Conservation (phyloP, 2,888 invertebrate species). For the Quadroppia sp. region DNA sequence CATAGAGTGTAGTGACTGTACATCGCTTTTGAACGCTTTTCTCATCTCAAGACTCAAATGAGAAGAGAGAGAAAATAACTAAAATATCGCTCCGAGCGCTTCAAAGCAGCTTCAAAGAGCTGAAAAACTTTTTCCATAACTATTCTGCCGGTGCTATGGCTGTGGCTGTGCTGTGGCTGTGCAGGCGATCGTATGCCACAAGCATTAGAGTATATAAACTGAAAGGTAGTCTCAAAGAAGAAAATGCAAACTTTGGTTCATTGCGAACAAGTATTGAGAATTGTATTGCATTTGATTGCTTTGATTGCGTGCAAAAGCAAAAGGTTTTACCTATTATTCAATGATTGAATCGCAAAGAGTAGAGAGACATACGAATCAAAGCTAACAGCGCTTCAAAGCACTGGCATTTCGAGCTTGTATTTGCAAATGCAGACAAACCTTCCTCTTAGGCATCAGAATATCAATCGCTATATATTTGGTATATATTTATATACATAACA, state of each 20-base stretch:
- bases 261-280: background rate
- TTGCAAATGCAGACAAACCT: background rate
- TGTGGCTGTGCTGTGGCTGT: too few relatives aligned
- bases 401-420: background rate
- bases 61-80: background rate
- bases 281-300: background rate
- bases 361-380: background rate
- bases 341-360: background rate
- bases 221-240: background rate
- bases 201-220: background rate
- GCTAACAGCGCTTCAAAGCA: background rate
- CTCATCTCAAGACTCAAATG: background rate
- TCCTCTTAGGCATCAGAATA: background rate
- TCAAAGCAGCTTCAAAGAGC: background rate
- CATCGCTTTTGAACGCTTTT: background rate
- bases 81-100: background rate
- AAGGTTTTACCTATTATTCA: background rate
- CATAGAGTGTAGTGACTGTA: background rate
- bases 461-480: background rate
- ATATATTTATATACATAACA: background rate
- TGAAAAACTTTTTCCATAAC: constrained; percentile 6
- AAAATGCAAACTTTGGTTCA: background rate
- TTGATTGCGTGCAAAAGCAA: constrained; percentile 8
- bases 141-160: background rate
- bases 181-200: background rate